These are phyloP conservation scores for Schizopygopsis malacanthus DNA, from an alignment of 2,797 vertebrate genomes.

Conservation along the genomic window DNA sequence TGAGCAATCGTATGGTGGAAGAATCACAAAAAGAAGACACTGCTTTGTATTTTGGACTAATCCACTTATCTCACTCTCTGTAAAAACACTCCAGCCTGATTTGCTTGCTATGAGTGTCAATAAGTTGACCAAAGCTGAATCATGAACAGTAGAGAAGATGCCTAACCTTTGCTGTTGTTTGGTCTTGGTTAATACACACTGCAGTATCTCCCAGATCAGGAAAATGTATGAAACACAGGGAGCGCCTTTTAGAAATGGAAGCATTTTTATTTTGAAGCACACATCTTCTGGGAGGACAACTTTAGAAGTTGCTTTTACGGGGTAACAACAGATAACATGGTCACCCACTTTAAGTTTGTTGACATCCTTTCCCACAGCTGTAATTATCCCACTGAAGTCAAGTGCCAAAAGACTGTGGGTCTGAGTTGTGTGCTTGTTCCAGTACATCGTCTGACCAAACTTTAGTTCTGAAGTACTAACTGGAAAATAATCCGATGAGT, in stretches of 20 bases:
- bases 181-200: conserved; percentile 64
- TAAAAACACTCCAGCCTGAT: conserved; percentile 77
- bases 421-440: conserved; percentile 75
- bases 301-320: conserved; percentile 74
- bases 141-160: conserved; percentile 70
- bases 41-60: conserved; percentile 55
- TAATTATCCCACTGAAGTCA: conserved; percentile 83
- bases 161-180: conserved; percentile 69
- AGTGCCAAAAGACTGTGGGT: conserved; percentile 81
- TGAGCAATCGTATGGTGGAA: conserved; percentile 75
- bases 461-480: conserved; percentile 77
- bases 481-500: conserved; percentile 88
- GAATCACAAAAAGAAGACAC: conserved; percentile 75
- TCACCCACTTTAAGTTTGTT: conserved; percentile 81
- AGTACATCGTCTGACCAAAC: conserved; percentile 82
- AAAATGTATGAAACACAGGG: conserved; percentile 86
- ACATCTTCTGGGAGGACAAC: conserved; percentile 76
- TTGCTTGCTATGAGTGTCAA: conserved; percentile 74
- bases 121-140: conserved; percentile 73
- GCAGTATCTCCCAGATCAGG: conserved; percentile 84
- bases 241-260: conserved; percentile 75
- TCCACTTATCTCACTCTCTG: conserved; percentile 47
- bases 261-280: conserved; percentile 77
- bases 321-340: conserved; percentile 82
- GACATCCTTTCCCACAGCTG: conserved; percentile 76